Evolutionary conservation across 2,888 invertebrate species (phyloP).

Genomic region (Cataglyphis cursor): DNA sequence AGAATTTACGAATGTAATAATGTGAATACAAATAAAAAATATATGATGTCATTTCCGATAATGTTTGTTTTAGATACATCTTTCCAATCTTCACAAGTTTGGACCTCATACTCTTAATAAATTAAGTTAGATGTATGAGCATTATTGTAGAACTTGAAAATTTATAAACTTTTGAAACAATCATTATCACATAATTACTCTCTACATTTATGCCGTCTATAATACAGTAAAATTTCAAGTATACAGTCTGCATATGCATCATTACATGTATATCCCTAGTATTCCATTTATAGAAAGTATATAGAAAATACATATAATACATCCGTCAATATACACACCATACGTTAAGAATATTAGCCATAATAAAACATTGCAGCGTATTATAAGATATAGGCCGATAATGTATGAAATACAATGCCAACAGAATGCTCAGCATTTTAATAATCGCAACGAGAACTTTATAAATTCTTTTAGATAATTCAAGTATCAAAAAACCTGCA

Average conservation of each 20-base stretch:
- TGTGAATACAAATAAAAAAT: constrained; percentile 25
- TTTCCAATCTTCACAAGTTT: constrained; percentile 23
- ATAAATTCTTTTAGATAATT: background rate
- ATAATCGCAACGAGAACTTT: background rate
- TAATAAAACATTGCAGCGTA: constrained; percentile 14
- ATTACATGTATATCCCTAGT: constrained; percentile 13
- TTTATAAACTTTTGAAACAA: constrained; percentile 47
- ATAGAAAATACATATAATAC: constrained; percentile 64
- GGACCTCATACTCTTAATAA: constrained; percentile 44
- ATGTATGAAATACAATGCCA: background rate
- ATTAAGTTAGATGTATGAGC: constrained; percentile 63
- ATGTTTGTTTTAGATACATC: constrained; percentile 35
- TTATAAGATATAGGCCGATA: constrained; percentile 1
- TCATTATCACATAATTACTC: constrained; percentile 69
- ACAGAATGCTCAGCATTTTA: constrained; percentile 9
- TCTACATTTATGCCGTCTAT: constrained; percentile 62
- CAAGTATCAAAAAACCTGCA: constrained; percentile 64
- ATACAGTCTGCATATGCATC: constrained; percentile 43
- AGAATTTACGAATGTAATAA: constrained; percentile 7
- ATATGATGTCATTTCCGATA: constrained; percentile 7
- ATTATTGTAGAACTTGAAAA: constrained; percentile 49
- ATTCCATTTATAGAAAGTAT: constrained; percentile 48
- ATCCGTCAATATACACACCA: background rate
- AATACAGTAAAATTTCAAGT: constrained; percentile 63
- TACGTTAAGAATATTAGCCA: background rate